These are phyloP conservation scores for Conopomorpha cramerella DNA, from an alignment of 1,140 invertebrate genomes.

Conservation along the genomic window DNA sequence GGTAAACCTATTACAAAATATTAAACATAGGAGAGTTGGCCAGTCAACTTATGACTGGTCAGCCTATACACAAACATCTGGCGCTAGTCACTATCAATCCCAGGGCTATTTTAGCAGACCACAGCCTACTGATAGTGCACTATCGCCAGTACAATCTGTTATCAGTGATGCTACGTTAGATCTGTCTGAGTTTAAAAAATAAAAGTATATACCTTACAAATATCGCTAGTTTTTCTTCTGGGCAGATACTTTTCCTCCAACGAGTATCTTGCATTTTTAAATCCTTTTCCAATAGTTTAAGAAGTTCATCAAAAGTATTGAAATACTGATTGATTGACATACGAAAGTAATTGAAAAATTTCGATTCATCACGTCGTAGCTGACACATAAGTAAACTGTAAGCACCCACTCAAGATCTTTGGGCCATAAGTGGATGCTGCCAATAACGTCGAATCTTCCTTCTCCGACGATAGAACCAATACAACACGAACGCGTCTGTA, in stretches of 20 bases:
- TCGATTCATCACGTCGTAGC: conserved; percentile 6
- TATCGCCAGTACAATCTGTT: conserved; percentile 7
- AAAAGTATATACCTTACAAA: conserved; percentile 10
- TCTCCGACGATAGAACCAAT: conserved; percentile 2
- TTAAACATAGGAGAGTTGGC: conserved; percentile 6
- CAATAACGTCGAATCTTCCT: conserved; percentile 7
- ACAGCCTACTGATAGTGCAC: conserved; percentile 3
- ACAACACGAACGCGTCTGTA: conserved; percentile 4
- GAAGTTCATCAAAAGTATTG: conserved; percentile 13
- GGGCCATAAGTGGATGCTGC: conserved; percentile 2
- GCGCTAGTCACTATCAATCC: conserved; percentile 3
- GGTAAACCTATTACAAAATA: conserved; percentile 14
- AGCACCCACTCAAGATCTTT: conserved; percentile 3
- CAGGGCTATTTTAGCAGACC: conserved; percentile 4
- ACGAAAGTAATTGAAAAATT: conserved; percentile 12
- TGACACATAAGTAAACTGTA: conserved; percentile 6
- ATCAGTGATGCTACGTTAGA: conserved; percentile 6
- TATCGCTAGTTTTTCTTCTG: conserved; percentile 11
- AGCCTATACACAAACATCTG: conserved; percentile 4
- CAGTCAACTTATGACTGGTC: conserved; percentile 4
- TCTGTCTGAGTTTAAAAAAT: conserved; percentile 10
- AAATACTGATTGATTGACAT: too few relatives aligned
- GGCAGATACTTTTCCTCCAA: conserved; percentile 10
- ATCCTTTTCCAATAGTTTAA: conserved; percentile 13
- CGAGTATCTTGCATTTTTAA: conserved; percentile 9